phyloP scores from a whole-genome alignment of 2,113 vertebrate genomes.

The Dicerorhinus sumatrensis region DNA sequence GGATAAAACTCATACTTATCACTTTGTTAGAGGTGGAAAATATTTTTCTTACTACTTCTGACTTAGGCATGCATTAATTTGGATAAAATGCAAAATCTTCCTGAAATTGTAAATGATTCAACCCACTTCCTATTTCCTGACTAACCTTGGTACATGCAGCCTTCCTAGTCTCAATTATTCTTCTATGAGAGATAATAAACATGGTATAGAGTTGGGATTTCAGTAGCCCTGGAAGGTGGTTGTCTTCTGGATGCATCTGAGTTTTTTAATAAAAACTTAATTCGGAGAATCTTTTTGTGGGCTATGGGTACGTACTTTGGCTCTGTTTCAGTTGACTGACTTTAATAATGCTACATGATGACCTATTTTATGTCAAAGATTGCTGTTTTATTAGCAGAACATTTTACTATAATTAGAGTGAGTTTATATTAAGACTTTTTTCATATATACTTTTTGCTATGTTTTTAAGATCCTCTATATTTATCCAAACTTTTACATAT shows the following conservation, averaged over 20 bases:
- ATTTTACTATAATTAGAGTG: neutral
- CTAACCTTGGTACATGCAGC: neutral
- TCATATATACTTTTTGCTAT: neutral
- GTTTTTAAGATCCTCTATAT: neutral
- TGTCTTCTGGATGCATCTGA: neutral
- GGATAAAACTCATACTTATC: neutral
- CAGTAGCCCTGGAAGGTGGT: neutral
- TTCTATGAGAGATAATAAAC: neutral
- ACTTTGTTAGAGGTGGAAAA: neutral
- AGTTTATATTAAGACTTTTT: neutral
- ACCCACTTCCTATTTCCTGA: slow-evolving; percentile 32
- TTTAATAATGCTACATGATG: slow-evolving; percentile 10
- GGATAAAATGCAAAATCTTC: slow-evolving; percentile 27
- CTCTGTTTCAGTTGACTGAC: neutral
- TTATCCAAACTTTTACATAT: neutral
- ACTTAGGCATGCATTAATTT: neutral
- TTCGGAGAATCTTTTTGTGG: slow-evolving; percentile 14
- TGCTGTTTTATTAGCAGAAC: slow-evolving; percentile 32
- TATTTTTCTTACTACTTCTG: neutral
- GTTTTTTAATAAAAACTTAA: slow-evolving; percentile 1
- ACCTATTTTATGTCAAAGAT: neutral
- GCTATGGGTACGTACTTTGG: neutral
- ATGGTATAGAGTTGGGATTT: neutral
- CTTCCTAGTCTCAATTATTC: neutral
- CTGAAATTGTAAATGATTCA: slow-evolving; percentile 31